These are phyloP conservation scores for Canis aureus DNA, from an alignment of 2,113 vertebrate species.

Conservation along the genomic window DNA sequence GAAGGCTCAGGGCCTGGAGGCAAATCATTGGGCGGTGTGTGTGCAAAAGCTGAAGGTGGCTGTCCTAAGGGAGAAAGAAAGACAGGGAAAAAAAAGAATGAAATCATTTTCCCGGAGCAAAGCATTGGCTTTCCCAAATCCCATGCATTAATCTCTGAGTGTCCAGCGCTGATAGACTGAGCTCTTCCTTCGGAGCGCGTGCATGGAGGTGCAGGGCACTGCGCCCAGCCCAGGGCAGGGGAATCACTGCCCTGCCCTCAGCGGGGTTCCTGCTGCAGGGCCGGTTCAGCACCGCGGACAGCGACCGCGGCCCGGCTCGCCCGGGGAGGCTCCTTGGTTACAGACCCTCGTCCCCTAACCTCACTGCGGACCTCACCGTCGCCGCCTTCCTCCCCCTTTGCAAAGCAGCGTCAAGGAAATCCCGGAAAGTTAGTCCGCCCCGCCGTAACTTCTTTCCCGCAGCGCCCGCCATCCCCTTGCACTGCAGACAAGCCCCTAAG, in stretches of 20 bases:
- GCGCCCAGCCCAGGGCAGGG: background rate
- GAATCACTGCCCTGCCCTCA: background rate
- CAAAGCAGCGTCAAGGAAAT: background rate
- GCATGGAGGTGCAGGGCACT: background rate
- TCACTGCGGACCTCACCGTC: background rate
- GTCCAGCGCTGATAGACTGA: background rate
- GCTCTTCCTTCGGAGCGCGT: background rate
- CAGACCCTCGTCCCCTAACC: background rate
- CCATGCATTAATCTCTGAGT: background rate
- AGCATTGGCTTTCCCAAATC: background rate
- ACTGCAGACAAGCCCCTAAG: background rate
- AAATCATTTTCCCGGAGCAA: background rate
- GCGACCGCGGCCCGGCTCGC: background rate
- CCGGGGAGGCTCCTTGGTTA: background rate
- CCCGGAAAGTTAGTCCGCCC: background rate
- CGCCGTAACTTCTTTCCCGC: background rate
- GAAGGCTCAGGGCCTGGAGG: background rate
- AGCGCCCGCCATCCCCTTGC: background rate
- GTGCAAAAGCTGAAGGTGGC: background rate
- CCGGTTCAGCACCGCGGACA: constrained; percentile 70
- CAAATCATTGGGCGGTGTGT: background rate
- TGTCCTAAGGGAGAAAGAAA: background rate
- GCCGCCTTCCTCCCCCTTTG: background rate
- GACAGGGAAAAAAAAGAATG: background rate
- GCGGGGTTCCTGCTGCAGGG: background rate